phyloP scores from a whole-genome alignment of 2,888 invertebrate species.

The Trissolcus japonicus region DNA sequence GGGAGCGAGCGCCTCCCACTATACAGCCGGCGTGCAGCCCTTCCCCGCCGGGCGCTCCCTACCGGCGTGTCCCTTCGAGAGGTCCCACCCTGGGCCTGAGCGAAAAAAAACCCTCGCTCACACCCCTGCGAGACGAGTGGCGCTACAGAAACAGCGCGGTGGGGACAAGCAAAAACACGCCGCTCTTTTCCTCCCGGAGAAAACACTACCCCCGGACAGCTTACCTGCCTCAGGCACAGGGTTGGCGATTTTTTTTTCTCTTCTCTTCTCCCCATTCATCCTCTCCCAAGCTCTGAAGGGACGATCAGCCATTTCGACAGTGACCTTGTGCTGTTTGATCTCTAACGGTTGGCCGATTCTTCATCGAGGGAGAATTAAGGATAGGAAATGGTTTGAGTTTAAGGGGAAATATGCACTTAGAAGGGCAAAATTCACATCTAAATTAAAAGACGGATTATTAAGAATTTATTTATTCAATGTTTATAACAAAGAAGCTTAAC shows the following conservation, averaged over 20 bases:
- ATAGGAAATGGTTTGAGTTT: no score
- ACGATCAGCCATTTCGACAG: no score
- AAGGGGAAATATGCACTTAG: no score
- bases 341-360: no score
- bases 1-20: conserved; percentile 45
- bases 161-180: conserved; percentile 9
- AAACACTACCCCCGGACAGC: conserved; percentile 6
- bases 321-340: no score
- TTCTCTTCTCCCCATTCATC: not conserved
- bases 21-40: conserved; percentile 50
- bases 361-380: no score
- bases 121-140: conserved; percentile 40
- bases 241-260: conserved; percentile 5
- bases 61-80: conserved; percentile 51
- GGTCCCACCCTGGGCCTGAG: conserved; percentile 46
- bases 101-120: conserved; percentile 50
- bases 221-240: conserved; percentile 3
- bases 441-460: no score
- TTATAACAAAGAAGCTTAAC: no score
- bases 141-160: conserved; percentile 3
- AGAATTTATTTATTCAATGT: no score
- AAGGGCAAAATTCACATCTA: no score
- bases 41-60: conserved; percentile 50
- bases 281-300: no score
- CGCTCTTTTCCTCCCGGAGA: conserved; percentile 10